Base-by-base conservation (phyloP, 2,113 vertebrate genomes). In the Petaurus breviceps region DNA sequence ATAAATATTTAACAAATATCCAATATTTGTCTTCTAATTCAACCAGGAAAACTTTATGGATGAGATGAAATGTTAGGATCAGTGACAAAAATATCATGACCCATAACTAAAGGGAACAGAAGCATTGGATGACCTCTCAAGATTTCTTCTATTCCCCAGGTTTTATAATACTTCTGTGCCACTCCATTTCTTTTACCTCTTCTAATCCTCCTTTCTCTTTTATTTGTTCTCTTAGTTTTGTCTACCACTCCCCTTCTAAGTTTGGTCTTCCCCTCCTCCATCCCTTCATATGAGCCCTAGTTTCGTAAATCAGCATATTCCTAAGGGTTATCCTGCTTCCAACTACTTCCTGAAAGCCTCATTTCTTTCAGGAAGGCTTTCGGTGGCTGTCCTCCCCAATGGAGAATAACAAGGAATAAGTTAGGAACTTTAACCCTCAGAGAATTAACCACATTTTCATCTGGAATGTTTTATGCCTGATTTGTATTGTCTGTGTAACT, bases 391-490 rank as follows among this genome's bases (percentile, higher is more conserved):
- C 77, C 55, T 92, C 52, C 55, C 52, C 24, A 24, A 14, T n/a
- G 91, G 55, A 89, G 90, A 96, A 90, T 90, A 90, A 53, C 91
- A 51, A 46, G 43, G 84, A 92, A 51, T 5, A 8, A 53, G n/a
- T 31, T 53, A 52, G 95, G 94, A 94, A 91, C 49, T 3, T 49
- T 46, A 37, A 24, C 54, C n/a, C 68, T 54, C 22, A 53, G 57
- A 50, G 54, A 26, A 53, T 90, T 94, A 31, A 49, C 49, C 37
- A 3, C 8, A 0, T 0, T 55, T 61, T 47, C 31, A 8, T 92
- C 90, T 52, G 91, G 52, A 68, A 68, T 92, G 92, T 68, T 96
- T 95, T 53, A 90, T 77, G 57, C 95, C 93, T 91, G 57, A 90
- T 28, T 47, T 53, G 84, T 51, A 52, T 53, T 84, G 43, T 94